Conservation (phyloP, 35 echinoderm and acorn worm genomes). For the Holothuria glaberrima region DNA sequence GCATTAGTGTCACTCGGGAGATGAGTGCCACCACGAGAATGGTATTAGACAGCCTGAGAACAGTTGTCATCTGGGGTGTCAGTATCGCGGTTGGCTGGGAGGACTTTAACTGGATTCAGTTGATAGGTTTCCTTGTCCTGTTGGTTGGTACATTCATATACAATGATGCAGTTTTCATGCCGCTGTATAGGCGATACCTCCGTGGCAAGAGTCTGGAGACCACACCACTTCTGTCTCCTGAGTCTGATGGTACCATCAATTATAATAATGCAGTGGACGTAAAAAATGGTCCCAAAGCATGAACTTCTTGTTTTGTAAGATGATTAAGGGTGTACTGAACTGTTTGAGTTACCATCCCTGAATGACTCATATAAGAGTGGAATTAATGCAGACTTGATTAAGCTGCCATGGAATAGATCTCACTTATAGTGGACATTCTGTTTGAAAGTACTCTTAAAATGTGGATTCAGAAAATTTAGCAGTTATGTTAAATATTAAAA, state of each 20-base stretch:
- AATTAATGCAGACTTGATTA: too few species aligned
- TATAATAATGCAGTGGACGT: conserved; percentile 2
- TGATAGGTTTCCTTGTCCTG: conserved; percentile 67
- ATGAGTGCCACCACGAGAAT: conserved; percentile 93
- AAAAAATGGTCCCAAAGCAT: neutral
- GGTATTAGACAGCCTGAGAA: conserved; percentile 87
- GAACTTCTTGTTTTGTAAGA: neutral
- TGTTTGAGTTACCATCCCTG: too few species aligned
- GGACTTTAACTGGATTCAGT: conserved; percentile 47
- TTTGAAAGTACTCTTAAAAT: too few species aligned
- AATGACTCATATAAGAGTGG: too few species aligned
- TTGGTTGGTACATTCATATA: conserved; percentile 81
- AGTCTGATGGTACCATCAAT: conserved; percentile 18
- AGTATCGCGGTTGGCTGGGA: conserved; percentile 71
- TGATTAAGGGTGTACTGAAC: neutral
- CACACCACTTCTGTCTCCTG: conserved; percentile 34
- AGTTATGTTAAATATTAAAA: too few species aligned
- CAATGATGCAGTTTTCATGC: conserved; percentile 72
- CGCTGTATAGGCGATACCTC: conserved; percentile 48
- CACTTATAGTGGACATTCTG: too few species aligned
- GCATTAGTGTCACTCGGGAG: conserved; percentile 82
- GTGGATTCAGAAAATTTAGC: too few species aligned
- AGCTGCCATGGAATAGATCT: too few species aligned
- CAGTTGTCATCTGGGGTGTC: conserved; percentile 76
- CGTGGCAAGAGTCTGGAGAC: neutral